Evolutionary conservation across 2,797 vertebrate genomes (phyloP), one percentile per base, ranked within the genome.

Genomic region (Amblyraja radiata): DNA sequence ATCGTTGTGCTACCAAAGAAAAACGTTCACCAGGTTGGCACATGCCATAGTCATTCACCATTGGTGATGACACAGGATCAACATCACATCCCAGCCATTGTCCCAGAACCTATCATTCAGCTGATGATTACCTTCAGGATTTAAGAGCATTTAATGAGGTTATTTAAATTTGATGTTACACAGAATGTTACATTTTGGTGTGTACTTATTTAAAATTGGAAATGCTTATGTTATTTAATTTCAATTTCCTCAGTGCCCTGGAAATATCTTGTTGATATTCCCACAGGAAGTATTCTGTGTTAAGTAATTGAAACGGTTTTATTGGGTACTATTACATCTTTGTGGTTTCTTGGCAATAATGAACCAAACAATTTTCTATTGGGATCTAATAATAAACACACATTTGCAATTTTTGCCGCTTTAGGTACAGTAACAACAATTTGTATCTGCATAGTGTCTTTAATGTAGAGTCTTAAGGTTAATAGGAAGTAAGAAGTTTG

Each of bases 191-290:
- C 18, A 7, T 68, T 88, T 88, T 68, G 23, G n/a, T n/a, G 36
- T 65, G 61, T 68, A 18, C 84, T 21, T 88, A 88, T 68, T 63
- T 68, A 88, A 88, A 65, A 88, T 65, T 88, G 61, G 65, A 88
- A 68, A 88, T 88, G 63, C 84, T 65, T 68, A 68, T 88, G 18
- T 36, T 88, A 88, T 68, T 88, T 65, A 65, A 65, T 88, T 88
- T 65, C 61, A 88, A 88, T 68, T 88, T 88, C n/a, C 83, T 86
- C 83, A 68, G 84, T 36, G 84, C 28, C 61, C 18, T 25, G 61
- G 32, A 16, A 18, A 36, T 9, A 21, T 88, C 14, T 36, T 88
- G 61, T 88, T 88, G 68, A 88, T 68, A 88, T 88, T 68, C 63
- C 63, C 84, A 68, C 32, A 68, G 84, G 84, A 32, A 32, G 1